Conservation (phyloP, 2,888 invertebrate genomes). For the Ectropis crepuscularia region DNA sequence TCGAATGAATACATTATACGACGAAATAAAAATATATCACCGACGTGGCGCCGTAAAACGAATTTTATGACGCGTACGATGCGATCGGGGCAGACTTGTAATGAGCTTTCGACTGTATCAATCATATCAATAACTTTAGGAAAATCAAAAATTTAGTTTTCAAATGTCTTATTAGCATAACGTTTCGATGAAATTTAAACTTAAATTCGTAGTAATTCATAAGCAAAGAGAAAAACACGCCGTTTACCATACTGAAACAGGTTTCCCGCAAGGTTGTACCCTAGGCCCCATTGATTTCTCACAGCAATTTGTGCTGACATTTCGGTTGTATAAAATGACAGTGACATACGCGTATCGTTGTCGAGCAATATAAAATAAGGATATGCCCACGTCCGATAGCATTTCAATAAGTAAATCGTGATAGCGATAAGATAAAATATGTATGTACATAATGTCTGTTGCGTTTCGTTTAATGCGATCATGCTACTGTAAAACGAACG, state of each 20-base stretch:
- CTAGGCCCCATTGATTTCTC: constrained; percentile 22
- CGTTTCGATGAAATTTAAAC: constrained; percentile 16
- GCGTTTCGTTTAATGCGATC: constrained; percentile 39
- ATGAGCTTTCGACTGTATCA: constrained; percentile 34
- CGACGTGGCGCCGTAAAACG: constrained; percentile 24
- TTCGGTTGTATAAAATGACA: constrained; percentile 21
- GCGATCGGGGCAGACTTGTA: constrained; percentile 24
- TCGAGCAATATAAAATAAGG: constrained; percentile 24
- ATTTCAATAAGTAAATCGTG: constrained; percentile 36
- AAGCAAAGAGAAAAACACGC: constrained; percentile 12
- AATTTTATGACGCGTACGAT: constrained; percentile 25
- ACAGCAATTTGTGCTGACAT: constrained; percentile 21
- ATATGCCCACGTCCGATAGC: constrained; percentile 27
- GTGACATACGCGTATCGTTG: constrained; percentile 22
- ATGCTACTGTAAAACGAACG: constrained; percentile 38
- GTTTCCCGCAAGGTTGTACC: constrained; percentile 24
- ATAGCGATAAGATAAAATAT: constrained; percentile 36
- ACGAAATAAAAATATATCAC: constrained; percentile 26
- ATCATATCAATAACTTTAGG: constrained; percentile 22
- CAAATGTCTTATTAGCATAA: constrained; percentile 17
- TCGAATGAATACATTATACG: constrained; percentile 39
- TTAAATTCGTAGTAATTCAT: constrained; percentile 14
- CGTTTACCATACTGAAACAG: constrained; percentile 15
- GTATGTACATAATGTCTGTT: constrained; percentile 35
- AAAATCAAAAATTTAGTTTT: constrained; percentile 17